phyloP scores from a whole-genome alignment of 2,113 vertebrate species.

The Pterocles burchelli region DNA sequence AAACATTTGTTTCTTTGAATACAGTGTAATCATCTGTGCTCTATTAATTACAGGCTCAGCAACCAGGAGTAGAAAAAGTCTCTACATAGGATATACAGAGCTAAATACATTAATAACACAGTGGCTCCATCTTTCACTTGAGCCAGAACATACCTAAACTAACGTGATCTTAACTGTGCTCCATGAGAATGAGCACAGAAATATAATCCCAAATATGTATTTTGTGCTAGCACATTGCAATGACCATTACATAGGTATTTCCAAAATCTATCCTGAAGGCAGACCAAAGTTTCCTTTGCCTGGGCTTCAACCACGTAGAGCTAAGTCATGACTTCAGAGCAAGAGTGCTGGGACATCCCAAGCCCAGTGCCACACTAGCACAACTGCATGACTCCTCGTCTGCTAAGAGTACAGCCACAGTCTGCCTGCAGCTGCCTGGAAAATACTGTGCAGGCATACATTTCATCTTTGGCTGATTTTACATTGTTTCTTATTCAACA shows the following conservation, averaged over 20 bases:
- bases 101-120: neutral
- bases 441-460: neutral
- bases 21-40: neutral
- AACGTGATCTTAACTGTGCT: neutral
- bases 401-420: neutral
- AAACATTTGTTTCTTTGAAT: neutral
- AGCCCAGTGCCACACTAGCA: neutral
- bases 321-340: neutral
- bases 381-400: fast-evolving
- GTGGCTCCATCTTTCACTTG: neutral
- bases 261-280: neutral
- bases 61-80: neutral
- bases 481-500: neutral
- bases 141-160: neutral
- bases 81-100: neutral
- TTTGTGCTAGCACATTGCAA: neutral
- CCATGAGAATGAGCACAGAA: neutral
- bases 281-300: neutral
- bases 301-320: neutral
- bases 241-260: neutral
- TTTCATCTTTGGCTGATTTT: neutral
- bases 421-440: neutral
- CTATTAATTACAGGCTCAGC: neutral
- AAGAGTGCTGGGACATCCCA: fast-evolving
- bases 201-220: neutral